These are phyloP conservation scores for Clarias laeviceps DNA, from an alignment of 2,797 vertebrate species.

Conservation along the genomic window DNA sequence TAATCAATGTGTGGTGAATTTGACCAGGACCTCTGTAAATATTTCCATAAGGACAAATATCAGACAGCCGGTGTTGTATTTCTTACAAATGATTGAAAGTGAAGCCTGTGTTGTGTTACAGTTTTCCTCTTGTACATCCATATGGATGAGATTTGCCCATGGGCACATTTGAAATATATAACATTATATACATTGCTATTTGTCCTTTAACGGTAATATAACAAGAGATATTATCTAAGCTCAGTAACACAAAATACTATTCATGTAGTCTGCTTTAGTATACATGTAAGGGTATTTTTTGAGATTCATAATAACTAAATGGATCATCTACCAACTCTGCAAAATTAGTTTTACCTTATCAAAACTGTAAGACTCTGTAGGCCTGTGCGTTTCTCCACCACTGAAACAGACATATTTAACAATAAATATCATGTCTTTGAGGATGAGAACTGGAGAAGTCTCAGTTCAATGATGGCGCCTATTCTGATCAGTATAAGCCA, in stretches of 20 bases:
- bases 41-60: constrained; percentile 30
- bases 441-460: neutral
- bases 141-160: constrained; percentile 6
- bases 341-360: constrained; percentile 30
- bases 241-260: constrained; percentile 27
- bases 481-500: constrained; percentile 51
- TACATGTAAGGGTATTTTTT: constrained; percentile 29
- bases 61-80: constrained; percentile 24
- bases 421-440: neutral
- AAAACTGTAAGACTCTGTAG: constrained; percentile 8
- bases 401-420: neutral
- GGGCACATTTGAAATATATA: constrained; percentile 3
- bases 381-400: neutral
- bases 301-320: constrained; percentile 27
- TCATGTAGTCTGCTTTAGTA: constrained; percentile 23
- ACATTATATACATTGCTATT: constrained; percentile 8
- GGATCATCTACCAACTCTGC: neutral
- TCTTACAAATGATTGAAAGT: constrained; percentile 18
- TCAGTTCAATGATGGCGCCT: constrained; percentile 39
- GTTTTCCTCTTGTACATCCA: constrained; percentile 11
- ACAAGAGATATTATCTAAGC: neutral
- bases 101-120: constrained; percentile 29
- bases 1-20: constrained; percentile 3
- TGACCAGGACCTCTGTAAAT: constrained; percentile 43
- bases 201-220: constrained; percentile 23